phyloP scores from a whole-genome alignment of 1,140 invertebrate genomes.

The Diploscapter pachys region DNA sequence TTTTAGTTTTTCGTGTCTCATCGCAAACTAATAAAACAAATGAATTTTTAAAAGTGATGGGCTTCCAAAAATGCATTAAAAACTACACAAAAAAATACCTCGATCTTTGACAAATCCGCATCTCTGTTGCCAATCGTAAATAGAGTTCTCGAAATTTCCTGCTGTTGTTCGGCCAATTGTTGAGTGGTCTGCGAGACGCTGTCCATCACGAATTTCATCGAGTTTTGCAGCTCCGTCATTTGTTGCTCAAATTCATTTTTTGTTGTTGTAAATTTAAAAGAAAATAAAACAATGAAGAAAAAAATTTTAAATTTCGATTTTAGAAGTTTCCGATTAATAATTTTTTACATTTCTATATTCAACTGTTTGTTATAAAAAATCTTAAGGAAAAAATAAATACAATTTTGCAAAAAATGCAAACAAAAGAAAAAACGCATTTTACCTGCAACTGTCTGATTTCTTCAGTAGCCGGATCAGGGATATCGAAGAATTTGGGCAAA shows the following conservation, averaged over 20 bases:
- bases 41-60: too few species aligned
- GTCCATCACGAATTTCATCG: slow-evolving; percentile 36
- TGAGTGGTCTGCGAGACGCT: slow-evolving; percentile 32
- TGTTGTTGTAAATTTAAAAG: not conserved
- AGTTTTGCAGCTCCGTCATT: slow-evolving; percentile 34
- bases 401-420: not conserved
- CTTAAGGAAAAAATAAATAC: too few species aligned
- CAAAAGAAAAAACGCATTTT: not conserved
- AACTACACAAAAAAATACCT: not conserved
- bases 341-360: too few species aligned
- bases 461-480: slow-evolving; percentile 32
- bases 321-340: too few species aligned
- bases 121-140: slow-evolving; percentile 24
- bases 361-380: too few species aligned
- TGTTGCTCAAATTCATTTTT: slow-evolving; percentile 3
- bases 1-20: too few species aligned
- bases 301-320: too few species aligned
- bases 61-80: not conserved
- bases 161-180: slow-evolving; percentile 24
- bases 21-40: too few species aligned
- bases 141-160: slow-evolving; percentile 21
- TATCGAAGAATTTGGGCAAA: slow-evolving; percentile 34
- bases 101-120: slow-evolving; percentile 23
- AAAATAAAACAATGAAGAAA: too few species aligned
- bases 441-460: slow-evolving; percentile 25